These are phyloP conservation scores for Mustelus asterias DNA, from an alignment of 2,113 vertebrate species.

Conservation along the genomic window DNA sequence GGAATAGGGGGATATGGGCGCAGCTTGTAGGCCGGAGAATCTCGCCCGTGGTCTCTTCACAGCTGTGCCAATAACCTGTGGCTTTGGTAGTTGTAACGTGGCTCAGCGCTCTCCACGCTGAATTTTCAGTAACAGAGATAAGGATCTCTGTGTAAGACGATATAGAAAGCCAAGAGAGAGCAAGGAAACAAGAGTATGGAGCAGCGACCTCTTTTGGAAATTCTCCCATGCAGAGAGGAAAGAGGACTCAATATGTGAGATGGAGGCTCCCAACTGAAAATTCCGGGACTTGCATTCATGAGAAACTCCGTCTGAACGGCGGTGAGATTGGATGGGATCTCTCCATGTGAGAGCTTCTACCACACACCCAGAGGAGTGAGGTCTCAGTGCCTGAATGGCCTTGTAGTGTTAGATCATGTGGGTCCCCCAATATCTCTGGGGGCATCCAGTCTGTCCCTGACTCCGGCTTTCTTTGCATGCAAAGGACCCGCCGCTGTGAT, in stretches of 20 bases:
- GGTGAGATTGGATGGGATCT: not conserved
- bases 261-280: not conserved
- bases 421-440: not conserved
- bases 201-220: not conserved
- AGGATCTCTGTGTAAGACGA: not conserved
- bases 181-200: not conserved
- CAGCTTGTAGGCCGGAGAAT: no score
- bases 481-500: not conserved
- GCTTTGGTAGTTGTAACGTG: not conserved
- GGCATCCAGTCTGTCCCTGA: not conserved
- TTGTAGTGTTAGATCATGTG: not conserved
- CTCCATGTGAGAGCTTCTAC: not conserved
- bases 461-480: not conserved
- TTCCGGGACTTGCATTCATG: not conserved
- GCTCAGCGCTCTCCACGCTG: not conserved
- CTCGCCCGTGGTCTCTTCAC: not conserved
- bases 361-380: not conserved
- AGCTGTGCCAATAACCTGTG: not conserved
- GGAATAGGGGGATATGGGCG: no score
- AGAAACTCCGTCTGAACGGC: no score
- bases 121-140: not conserved
- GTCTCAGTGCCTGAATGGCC: not conserved
- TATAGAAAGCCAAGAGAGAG: not conserved
- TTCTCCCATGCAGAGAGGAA: not conserved
- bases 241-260: not conserved